These are phyloP conservation scores for Drosophila antonietae DNA, from an alignment of 2,888 invertebrate species.

Conservation along the genomic window DNA sequence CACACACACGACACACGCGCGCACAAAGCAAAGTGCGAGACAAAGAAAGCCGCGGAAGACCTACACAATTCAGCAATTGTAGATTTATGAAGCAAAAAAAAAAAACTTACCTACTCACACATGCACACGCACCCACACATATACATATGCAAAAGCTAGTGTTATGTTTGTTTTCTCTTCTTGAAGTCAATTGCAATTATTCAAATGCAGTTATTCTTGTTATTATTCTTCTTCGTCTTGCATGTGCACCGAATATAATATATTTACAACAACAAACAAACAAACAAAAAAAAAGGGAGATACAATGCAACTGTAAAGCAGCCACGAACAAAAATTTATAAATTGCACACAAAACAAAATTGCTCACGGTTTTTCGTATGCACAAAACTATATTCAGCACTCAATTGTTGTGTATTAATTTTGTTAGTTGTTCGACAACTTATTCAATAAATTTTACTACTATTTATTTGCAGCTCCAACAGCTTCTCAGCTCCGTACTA, in stretches of 20 bases:
- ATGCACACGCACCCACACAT: constrained; percentile 14
- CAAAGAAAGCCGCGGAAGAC: constrained; percentile 36
- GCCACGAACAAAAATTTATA: constrained; percentile 12
- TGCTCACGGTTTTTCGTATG: constrained; percentile 19
- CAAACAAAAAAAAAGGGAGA: neutral
- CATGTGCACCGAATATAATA: constrained; percentile 22
- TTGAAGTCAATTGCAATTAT: neutral
- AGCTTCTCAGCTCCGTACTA: constrained; percentile 52
- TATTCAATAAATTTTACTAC: constrained; percentile 22
- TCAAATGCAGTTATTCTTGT: neutral
- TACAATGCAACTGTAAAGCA: constrained; percentile 6
- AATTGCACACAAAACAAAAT: constrained; percentile 28
- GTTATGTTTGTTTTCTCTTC: constrained; percentile 2
- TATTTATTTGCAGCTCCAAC: constrained; percentile 32
- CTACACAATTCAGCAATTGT: constrained; percentile 14
- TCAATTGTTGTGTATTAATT: constrained; percentile 6
- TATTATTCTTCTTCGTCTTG: constrained; percentile 29
- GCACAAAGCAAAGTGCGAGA: constrained; percentile 8
- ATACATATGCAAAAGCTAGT: neutral
- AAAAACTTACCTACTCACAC: constrained; percentile 33
- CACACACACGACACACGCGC: neutral
- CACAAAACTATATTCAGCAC: constrained; percentile 25
- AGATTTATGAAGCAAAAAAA: constrained; percentile 13
- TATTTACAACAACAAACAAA: constrained; percentile 3
- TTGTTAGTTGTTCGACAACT: constrained; percentile 7